Percentiles rank a stretch among this genome's conserved stretches.
Conservation (phyloP, 2,797 vertebrate genomes). For the Peromyscus aztecus region DNA sequence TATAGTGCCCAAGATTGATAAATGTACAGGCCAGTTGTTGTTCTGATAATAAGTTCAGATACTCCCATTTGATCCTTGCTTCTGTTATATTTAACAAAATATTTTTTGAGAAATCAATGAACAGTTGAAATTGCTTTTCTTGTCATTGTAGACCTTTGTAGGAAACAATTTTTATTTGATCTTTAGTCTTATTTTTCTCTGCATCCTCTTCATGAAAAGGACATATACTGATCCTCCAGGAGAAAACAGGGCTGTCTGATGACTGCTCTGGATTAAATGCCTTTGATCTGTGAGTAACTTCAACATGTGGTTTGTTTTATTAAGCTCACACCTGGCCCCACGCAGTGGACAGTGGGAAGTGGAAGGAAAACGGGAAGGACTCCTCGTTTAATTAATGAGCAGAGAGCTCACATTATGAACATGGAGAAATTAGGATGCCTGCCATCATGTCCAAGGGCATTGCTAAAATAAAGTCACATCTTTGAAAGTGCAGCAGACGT, state of each 20-base stretch:
- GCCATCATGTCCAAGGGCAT: neutral
- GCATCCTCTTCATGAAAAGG: constrained; percentile 66
- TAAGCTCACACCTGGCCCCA: constrained; percentile 18
- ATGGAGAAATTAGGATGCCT: neutral
- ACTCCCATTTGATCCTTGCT: neutral
- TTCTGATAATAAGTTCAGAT: neutral
- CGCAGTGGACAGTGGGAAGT: neutral
- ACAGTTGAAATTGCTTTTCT: constrained; percentile 47
- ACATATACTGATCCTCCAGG: neutral
- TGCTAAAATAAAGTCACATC: neutral
- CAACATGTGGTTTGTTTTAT: constrained; percentile 34
- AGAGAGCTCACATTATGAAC: neutral
- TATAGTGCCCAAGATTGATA: neutral
- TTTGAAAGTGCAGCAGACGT: neutral
- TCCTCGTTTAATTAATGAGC: constrained; percentile 23
- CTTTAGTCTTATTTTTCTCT: constrained; percentile 58
- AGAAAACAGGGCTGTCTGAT: constrained; percentile 4
- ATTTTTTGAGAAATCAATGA: neutral
- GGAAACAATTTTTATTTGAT: constrained; percentile 65
- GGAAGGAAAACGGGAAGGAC: neutral
- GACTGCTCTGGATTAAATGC: neutral
- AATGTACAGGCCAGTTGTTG: constrained; percentile 44
- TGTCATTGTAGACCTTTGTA: neutral
- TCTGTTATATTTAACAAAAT: constrained; percentile 1
- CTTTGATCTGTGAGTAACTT: constrained; percentile 61